Base-by-base conservation (phyloP, 2,888 invertebrate species). In the Dermolepida albohirtum region DNA sequence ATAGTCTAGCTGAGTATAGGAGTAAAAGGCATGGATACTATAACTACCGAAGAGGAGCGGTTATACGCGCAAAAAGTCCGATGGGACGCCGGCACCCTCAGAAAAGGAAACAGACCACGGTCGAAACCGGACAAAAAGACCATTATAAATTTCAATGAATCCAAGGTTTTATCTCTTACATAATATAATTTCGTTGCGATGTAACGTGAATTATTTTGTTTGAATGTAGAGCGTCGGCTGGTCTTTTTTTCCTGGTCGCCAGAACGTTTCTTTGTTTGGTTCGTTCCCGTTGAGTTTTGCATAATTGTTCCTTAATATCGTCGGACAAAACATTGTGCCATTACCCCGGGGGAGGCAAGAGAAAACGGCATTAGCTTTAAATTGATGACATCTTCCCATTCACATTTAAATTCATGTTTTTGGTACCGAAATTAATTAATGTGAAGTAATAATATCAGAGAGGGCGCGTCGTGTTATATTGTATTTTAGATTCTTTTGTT, bases 61-160 rank as follows among this genome's bases (percentile, higher is more conserved):
- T 43, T 14, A 22, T 1, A 2, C 39, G 34, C 16, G 43, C 43
- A 59, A 59, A 59, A 59, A 59, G 44, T 59, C 12, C 29, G 17
- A 59, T 29, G 59, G 44, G 44, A 44, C 39, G 43, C 57, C 14
- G 22, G 8, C 47, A 16, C n/a, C 29, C 59, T 44, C 59, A 27
- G 59, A 59, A 44, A 44, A 59, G 59, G 59, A 59, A 44, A 29
- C 59, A 27, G 27, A 27, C 44, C 22, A 1, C 44, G 44, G 22
- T 2, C 43, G 29, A 44, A 59, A 44, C 59, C 44, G 44, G 29
- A 59, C 39, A 66, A 66, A 66, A 66, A 57, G 66, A 57, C 27
- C 47, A 57, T 49, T 66, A 40, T 57, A 57, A 66, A 66, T 66
- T 66, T 66, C 66, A 66, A 57, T 66, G 66, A 57, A 66, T 66